Base-by-base conservation (phyloP, 2,113 vertebrate species). In the Chelonoidis abingdonii region DNA sequence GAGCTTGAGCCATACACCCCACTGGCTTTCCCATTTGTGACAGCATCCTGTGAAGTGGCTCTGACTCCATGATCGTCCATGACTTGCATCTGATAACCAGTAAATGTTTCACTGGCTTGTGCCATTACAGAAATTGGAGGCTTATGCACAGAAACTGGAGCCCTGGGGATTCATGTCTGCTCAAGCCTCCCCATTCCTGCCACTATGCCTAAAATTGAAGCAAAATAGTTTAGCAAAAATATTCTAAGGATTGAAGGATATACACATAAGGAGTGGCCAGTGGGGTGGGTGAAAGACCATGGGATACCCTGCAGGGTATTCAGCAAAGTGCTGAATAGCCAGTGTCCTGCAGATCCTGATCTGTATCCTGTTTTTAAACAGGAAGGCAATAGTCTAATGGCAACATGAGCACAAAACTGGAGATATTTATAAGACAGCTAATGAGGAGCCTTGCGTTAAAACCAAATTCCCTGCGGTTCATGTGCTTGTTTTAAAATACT, bases 361-460 rank as follows among this genome's bases (percentile, higher is more conserved):
- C 29, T 16, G 27, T 12, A 31, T 72, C 19, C 10, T 21, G 65
- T 5, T 72, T 38, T 10, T 72, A 11, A 72, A 72, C 65, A 65
- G 65, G 35, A n/a, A n/a, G 65, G 16, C 7, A 69, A 69, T 69
- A 69, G n/a, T 72, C 65, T 72, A 65, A 65, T 65, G 65, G 21
- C 25, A 7, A 25, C 41, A 47, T 47, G 41, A 47, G 50, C 38
- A 76, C 62, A 1, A 0, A 0, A 2, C 57, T 16, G 76, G 10
- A 90, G 38, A 41, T 35, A 62, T n/a, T 35, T 65, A n/a, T n/a
- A 72, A 21, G 14, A 2, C 19, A 2, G 17, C n/a, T n/a, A 69
- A 11, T 10, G 17, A 56, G n/a, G 81, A 89, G 24, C 29, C 54
- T 0, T 3, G 2, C 62, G 53, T 75, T 75, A n/a, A 84, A 47